A percentile compares a stretch with the other conserved stretches of the same genome.
Evolutionary conservation across 2,113 vertebrate species (phyloP).

Genomic region (Calonectris borealis): DNA sequence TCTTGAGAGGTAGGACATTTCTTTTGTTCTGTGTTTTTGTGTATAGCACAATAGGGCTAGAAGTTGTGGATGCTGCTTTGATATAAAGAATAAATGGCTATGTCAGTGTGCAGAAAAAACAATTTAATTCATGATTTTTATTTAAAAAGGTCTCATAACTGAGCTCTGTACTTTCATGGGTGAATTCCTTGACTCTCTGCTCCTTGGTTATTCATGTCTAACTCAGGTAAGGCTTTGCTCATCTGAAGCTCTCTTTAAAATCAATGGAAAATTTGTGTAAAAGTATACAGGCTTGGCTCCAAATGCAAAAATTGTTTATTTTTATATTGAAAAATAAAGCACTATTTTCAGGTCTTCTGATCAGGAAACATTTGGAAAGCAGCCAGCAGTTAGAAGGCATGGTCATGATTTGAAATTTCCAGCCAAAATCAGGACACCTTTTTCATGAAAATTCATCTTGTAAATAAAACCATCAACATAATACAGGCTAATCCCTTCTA

Average conservation of each 20-base stretch:
- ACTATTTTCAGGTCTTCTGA: not conserved
- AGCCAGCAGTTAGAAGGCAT: not conserved
- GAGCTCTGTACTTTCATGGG: not conserved
- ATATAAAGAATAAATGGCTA: slow-evolving; percentile 28
- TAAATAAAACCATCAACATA: not conserved
- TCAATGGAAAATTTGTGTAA: not conserved
- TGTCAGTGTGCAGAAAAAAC: slow-evolving; percentile 4
- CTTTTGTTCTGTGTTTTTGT: slow-evolving; percentile 50
- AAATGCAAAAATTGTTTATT: not conserved
- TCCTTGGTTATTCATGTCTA: not conserved
- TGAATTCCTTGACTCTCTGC: not conserved
- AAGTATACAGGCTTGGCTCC: not conserved
- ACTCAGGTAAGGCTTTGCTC: not conserved
- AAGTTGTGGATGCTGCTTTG: slow-evolving; percentile 26
- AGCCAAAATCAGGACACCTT: not conserved
- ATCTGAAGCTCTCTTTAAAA: not conserved
- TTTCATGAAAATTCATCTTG: not conserved
- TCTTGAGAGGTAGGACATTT: slow-evolving; percentile 35
- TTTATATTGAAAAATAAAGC: not conserved
- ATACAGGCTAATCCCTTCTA: not conserved
- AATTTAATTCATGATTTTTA: not conserved
- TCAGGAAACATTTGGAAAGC: not conserved
- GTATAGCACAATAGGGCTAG: slow-evolving; percentile 5
- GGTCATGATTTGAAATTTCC: slow-evolving; percentile 13
- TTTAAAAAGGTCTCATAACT: not conserved